These are phyloP conservation scores for Agrilus planipennis DNA, from an alignment of 1,140 invertebrate species.

Conservation along the genomic window DNA sequence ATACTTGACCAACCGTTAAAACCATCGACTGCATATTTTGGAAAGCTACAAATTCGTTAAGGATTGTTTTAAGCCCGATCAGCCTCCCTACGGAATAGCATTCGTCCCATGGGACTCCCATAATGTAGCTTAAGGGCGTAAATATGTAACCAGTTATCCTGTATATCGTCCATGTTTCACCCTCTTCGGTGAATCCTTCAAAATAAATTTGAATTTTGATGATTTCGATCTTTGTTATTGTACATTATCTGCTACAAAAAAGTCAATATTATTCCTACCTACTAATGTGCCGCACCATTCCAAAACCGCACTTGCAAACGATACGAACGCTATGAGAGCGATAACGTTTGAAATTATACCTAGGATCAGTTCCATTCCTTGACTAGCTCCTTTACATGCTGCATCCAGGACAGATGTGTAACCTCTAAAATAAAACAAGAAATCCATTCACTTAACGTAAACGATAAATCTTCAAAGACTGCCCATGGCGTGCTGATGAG, in stretches of 20 bases:
- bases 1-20: constrained; percentile 54
- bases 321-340: constrained; percentile 78
- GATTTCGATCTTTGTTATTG: no score
- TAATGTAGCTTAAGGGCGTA: constrained; percentile 57
- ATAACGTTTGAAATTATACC: constrained; percentile 87
- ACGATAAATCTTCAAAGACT: no score
- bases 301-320: constrained; percentile 70
- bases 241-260: constrained; percentile 23
- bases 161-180: constrained; percentile 45
- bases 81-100: constrained; percentile 67
- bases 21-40: constrained; percentile 49
- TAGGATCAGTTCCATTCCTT: constrained; percentile 69
- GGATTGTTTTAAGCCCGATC: constrained; percentile 78
- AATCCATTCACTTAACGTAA: background rate
- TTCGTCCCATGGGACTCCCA: constrained; percentile 69
- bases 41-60: constrained; percentile 91
- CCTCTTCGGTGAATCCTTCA: background rate
- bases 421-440: constrained; percentile 41
- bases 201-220: no score
- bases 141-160: constrained; percentile 74
- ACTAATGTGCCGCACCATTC: constrained; percentile 69
- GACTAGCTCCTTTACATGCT: constrained; percentile 73
- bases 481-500: no score
- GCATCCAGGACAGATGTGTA: constrained; percentile 79
- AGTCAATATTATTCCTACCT: constrained; percentile 44